Conservation (phyloP, 1,140 invertebrate species). For the Agraylea sexmaculata region DNA sequence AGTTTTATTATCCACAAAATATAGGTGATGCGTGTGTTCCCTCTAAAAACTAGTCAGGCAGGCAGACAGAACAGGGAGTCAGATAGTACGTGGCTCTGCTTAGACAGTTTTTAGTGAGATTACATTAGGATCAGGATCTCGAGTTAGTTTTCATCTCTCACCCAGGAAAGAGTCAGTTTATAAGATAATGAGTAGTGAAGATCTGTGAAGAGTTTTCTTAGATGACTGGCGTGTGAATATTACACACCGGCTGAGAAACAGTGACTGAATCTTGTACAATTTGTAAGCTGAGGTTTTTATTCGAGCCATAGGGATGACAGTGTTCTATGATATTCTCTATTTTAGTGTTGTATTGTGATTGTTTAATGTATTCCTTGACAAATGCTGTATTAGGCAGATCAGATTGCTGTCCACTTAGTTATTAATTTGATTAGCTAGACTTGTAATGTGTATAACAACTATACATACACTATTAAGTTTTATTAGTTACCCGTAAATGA, state of each 20-base stretch:
- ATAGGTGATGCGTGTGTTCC: slow-evolving; percentile 19
- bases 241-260: slow-evolving; percentile 5
- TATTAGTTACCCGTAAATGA: slow-evolving; percentile 19
- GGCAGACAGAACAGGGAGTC: slow-evolving; percentile 13
- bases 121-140: slow-evolving; percentile 9
- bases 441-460: slow-evolving; percentile 7
- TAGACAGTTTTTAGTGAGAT: slow-evolving; percentile 17
- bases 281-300: slow-evolving; percentile 5
- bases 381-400: slow-evolving; percentile 20
- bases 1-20: slow-evolving; percentile 21
- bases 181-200: slow-evolving; percentile 1
- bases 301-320: slow-evolving; percentile 17
- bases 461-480: slow-evolving; percentile 5
- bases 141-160: slow-evolving; percentile 14
- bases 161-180: slow-evolving; percentile 3
- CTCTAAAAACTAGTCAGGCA: slow-evolving; percentile 21
- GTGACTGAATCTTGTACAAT: slow-evolving; percentile 6
- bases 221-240: slow-evolving; percentile 8
- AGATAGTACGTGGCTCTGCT: slow-evolving; percentile 11
- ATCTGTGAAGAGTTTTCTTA: not conserved
- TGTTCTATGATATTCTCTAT: too few relatives aligned
- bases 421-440: slow-evolving; percentile 8
- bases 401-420: slow-evolving; percentile 17
- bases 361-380: slow-evolving; percentile 9
- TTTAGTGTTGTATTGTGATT: slow-evolving; percentile 19